A percentile compares a stretch with the other conserved stretches of the same genome.
Conservation (phyloP, 2,113 vertebrate species). For the Ailuropoda melanoleuca region DNA sequence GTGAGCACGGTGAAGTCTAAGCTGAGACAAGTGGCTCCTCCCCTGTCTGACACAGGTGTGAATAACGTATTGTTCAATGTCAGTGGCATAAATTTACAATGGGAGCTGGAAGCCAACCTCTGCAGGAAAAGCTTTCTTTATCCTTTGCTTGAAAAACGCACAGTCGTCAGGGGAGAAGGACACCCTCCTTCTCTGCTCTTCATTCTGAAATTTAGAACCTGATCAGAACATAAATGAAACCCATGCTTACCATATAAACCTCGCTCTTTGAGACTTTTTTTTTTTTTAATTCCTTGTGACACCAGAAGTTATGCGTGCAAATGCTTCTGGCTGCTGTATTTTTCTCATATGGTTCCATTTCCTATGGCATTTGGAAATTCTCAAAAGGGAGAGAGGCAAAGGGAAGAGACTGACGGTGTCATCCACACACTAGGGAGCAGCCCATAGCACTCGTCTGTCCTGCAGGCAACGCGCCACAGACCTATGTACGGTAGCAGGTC, state of each 20-base stretch:
- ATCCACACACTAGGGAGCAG: rapidly evolving
- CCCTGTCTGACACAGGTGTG: constrained; percentile 53
- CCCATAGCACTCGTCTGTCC: rapidly evolving
- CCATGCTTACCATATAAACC: not conserved
- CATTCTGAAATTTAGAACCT: constrained; percentile 39
- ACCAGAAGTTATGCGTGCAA: not conserved
- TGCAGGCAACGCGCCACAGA: not conserved
- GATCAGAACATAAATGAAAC: not conserved
- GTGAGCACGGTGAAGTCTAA: not conserved
- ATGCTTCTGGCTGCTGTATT: not conserved
- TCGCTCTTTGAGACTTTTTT: not conserved
- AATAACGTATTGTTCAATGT: not conserved
- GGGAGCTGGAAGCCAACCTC: not conserved
- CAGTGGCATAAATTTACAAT: not conserved
- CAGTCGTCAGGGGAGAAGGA: not conserved
- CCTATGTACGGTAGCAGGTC: rapidly evolving
- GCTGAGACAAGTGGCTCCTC: not conserved
- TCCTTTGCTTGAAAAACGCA: not conserved
- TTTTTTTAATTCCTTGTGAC: not conserved
- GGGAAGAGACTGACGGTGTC: not conserved
- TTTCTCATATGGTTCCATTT: not conserved
- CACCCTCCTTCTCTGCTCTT: not conserved
- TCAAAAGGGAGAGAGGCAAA: not conserved
- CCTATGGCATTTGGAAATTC: not conserved
- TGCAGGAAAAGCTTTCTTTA: constrained; percentile 3